Conservation (phyloP, 2,888 invertebrate genomes). For the Acrobasis repandana region DNA sequence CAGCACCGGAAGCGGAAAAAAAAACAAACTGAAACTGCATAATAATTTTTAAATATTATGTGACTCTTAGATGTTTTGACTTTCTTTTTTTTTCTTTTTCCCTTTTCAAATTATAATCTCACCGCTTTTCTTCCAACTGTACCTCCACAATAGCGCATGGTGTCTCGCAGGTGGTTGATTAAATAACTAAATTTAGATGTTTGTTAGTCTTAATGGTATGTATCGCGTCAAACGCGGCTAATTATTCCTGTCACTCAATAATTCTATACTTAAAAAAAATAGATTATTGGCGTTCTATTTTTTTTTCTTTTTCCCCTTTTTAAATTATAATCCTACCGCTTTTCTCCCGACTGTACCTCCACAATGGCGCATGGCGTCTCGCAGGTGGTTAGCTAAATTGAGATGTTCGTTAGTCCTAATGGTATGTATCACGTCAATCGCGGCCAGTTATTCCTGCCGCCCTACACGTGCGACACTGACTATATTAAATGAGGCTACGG, state of each 20-base stretch:
- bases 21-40: too few species aligned
- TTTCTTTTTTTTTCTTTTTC: too few species aligned
- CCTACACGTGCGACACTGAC: slow-evolving; percentile 33
- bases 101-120: not conserved
- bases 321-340: not conserved
- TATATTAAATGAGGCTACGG: slow-evolving; percentile 15
- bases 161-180: slow-evolving; percentile 57
- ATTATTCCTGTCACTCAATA: slow-evolving; percentile 55
- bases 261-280: too few species aligned
- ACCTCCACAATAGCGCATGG: slow-evolving; percentile 30
- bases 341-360: not conserved
- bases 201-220: slow-evolving; percentile 70
- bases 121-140: not conserved
- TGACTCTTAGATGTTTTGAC: too few species aligned
- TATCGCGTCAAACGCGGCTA: slow-evolving; percentile 62
- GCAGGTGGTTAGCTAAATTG: slow-evolving; percentile 68
- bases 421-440: slow-evolving; percentile 67
- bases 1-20: not conserved
- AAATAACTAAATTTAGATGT: slow-evolving; percentile 71
- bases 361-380: slow-evolving; percentile 38
- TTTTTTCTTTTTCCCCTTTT: too few species aligned
- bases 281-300: too few species aligned
- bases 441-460: slow-evolving; percentile 60
- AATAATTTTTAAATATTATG: too few species aligned
- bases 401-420: slow-evolving; percentile 72